These are phyloP conservation scores for Drosophila aldrichi DNA, from an alignment of 2,888 invertebrate genomes.

Conservation along the genomic window DNA sequence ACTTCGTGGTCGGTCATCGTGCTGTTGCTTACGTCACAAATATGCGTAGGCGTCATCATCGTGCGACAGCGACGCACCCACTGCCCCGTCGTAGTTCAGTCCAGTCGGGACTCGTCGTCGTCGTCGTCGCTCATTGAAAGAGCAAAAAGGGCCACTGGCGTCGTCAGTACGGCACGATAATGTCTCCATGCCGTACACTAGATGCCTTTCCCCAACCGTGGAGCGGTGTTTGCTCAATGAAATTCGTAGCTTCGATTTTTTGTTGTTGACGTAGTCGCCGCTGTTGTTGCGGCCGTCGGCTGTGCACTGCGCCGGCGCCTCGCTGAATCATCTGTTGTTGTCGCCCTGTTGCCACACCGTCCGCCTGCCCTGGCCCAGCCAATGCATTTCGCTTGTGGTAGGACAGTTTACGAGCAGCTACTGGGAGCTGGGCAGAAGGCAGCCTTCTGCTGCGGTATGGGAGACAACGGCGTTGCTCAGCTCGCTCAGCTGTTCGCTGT, in stretches of 20 bases:
- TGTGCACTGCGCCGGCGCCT: conserved; percentile 52
- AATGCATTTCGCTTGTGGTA: conserved; percentile 81
- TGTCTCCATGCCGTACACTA: conserved; percentile 56
- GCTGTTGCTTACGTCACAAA: conserved; percentile 85
- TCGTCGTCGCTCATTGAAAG: conserved; percentile 32
- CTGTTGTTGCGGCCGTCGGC: conserved; percentile 44
- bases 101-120: conserved; percentile 21
- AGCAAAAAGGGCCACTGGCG: conserved; percentile 41
- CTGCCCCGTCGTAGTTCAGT: conserved; percentile 51
- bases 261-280: conserved; percentile 58
- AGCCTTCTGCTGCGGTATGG: conserved; percentile 15
- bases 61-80: conserved; percentile 83
- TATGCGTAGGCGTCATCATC: conserved; percentile 85
- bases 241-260: conserved; percentile 72
- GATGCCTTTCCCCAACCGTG: conserved; percentile 68
- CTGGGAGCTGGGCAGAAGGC: conserved; percentile 12
- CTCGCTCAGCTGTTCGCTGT: conserved; percentile 69
- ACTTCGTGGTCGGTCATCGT: conserved; percentile 52
- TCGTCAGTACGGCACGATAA: conserved; percentile 57
- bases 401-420: conserved; percentile 61
- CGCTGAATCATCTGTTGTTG: conserved; percentile 77
- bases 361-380: conserved; percentile 56
- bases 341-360: conserved; percentile 34
- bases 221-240: conserved; percentile 73
- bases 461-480: conserved; percentile 33